Conservation (phyloP, 2,113 vertebrate genomes). For the Taxidea taxus region DNA sequence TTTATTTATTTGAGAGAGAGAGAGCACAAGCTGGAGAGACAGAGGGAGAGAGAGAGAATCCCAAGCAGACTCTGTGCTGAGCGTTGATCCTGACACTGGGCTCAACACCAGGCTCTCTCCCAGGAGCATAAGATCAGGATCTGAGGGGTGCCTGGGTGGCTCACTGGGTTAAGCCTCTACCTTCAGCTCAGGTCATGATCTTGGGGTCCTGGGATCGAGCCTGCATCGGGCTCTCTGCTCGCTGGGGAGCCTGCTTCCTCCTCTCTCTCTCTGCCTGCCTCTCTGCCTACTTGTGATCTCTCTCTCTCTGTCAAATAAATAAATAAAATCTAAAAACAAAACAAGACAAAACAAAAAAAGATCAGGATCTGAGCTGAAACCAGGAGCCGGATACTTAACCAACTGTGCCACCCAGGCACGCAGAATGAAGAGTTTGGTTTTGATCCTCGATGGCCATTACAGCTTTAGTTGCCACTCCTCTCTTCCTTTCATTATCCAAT, state of each 20-base stretch:
- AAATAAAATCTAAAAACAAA: too few species aligned
- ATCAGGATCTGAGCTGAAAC: background rate
- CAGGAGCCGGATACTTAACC: background rate
- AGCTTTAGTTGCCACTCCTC: background rate
- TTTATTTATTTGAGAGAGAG: background rate
- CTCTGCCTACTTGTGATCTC: too few species aligned
- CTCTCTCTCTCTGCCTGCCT: too few species aligned
- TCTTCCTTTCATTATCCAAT: background rate
- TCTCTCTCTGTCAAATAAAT: too few species aligned
- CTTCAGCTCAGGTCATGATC: too few species aligned
- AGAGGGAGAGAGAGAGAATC: background rate
- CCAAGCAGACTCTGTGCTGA: background rate
- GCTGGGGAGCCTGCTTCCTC: too few species aligned
- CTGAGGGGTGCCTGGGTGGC: background rate
- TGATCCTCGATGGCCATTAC: background rate
- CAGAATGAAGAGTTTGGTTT: background rate
- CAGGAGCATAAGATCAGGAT: background rate
- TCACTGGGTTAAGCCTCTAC: too few species aligned
- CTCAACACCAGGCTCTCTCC: background rate
- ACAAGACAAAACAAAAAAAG: background rate
- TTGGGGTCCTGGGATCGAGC: too few species aligned
- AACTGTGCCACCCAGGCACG: background rate
- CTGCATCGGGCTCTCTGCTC: too few species aligned
- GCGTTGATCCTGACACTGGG: rapidly evolving
- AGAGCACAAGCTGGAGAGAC: background rate